phyloP scores from a whole-genome alignment of 2,888 invertebrate species.

The Teleogryllus oceanicus region DNA sequence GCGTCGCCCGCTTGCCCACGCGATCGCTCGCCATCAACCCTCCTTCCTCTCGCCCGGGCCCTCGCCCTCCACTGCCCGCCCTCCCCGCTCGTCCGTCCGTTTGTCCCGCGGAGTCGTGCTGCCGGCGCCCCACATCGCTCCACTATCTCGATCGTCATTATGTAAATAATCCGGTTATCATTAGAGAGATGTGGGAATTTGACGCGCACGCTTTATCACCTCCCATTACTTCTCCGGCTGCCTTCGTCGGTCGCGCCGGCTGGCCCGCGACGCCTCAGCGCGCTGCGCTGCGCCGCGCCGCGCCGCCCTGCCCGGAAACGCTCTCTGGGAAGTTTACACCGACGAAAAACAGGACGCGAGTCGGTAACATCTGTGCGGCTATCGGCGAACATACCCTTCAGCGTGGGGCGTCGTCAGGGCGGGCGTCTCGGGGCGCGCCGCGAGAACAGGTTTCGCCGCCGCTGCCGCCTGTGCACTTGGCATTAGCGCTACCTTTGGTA shows the following conservation, averaged over 20 bases:
- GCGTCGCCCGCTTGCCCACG: no score
- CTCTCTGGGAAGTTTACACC: background rate
- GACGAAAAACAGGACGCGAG: background rate
- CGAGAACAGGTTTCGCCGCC: background rate
- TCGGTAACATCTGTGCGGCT: background rate
- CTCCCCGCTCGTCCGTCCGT: background rate
- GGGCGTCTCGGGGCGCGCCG: background rate
- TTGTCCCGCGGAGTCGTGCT: background rate
- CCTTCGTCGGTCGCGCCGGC: no score
- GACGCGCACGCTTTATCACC: background rate
- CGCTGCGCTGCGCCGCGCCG: no score
- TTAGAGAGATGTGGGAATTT: background rate
- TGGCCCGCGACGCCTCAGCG: no score
- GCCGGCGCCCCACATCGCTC: background rate
- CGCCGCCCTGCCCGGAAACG: no score
- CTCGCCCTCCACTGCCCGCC: background rate
- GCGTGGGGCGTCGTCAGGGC: background rate
- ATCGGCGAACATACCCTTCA: background rate
- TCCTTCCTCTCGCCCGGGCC: no score
- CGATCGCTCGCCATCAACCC: no score
- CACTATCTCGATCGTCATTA: background rate
- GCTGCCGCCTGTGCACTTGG: background rate
- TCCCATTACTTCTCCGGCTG: background rate
- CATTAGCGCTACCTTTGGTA: background rate
- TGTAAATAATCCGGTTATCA: slow-evolving; percentile 18